Percentiles rank a stretch among this genome's conserved stretches.
phyloP scores from a whole-genome alignment of 2,888 invertebrate species.

The Cryptophagus acutangulus region DNA sequence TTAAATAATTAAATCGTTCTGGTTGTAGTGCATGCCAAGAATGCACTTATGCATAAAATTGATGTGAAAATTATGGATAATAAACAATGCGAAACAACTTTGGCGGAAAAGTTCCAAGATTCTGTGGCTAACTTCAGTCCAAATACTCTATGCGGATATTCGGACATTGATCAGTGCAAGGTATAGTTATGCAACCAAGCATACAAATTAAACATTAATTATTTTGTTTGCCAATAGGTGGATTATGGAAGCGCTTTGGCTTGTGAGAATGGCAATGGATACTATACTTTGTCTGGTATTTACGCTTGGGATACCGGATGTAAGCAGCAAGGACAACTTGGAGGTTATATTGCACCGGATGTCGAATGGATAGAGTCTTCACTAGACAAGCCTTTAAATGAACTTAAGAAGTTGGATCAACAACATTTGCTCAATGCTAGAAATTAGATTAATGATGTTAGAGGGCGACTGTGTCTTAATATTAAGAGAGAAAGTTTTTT shows the following conservation, averaged over 20 bases:
- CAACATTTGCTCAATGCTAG: slow-evolving; percentile 16
- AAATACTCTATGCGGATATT: slow-evolving; percentile 67
- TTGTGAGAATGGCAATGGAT: slow-evolving; percentile 65
- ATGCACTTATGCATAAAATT: slow-evolving; percentile 70
- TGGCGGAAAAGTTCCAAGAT: slow-evolving; percentile 54
- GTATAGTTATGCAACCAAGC: slow-evolving; percentile 44
- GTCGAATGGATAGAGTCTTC: slow-evolving; percentile 47
- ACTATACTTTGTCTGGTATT: slow-evolving; percentile 66
- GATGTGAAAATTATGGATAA: slow-evolving; percentile 61
- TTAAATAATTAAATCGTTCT: slow-evolving; percentile 32
- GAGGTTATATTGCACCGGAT: slow-evolving; percentile 48
- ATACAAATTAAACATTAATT: background rate
- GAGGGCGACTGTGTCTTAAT: background rate
- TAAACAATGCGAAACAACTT: slow-evolving; percentile 57
- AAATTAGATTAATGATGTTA: slow-evolving; percentile 7
- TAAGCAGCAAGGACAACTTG: slow-evolving; percentile 46
- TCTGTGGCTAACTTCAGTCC: slow-evolving; percentile 56
- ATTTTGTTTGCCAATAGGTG: slow-evolving; percentile 40
- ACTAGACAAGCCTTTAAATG: slow-evolving; percentile 42
- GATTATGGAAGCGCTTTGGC: slow-evolving; percentile 79
- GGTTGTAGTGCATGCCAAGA: slow-evolving; percentile 71
- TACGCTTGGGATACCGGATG: slow-evolving; percentile 74
- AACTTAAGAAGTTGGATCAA: slow-evolving; percentile 40
- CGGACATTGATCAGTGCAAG: slow-evolving; percentile 69
- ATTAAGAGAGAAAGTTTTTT: no score